Conservation (phyloP, 2,113 vertebrate genomes). For the Mobula birostris region DNA sequence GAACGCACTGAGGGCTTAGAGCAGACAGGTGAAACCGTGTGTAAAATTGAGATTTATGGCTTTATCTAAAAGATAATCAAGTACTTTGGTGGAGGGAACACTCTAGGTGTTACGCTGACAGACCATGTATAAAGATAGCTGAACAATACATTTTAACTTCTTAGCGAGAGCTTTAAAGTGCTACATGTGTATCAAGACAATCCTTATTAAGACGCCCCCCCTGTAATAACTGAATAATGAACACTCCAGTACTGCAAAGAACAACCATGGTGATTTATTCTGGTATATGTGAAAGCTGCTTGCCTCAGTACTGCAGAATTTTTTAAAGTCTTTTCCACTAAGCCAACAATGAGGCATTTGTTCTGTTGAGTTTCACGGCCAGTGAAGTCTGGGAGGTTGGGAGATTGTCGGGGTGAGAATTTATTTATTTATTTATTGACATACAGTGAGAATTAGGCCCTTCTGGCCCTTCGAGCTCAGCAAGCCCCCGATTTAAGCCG, state of each 20-base stretch:
- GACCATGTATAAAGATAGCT: neutral
- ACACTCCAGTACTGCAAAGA: too few relatives aligned
- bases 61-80: slow-evolving; percentile 38
- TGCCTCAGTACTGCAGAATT: neutral
- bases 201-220: neutral
- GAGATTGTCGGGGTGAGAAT: too few relatives aligned
- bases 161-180: neutral
- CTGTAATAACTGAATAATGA: neutral
- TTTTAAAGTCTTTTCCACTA: neutral
- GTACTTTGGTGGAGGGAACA: neutral
- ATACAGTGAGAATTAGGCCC: too few relatives aligned
- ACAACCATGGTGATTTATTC: neutral
- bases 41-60: slow-evolving; percentile 36
- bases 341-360: neutral
- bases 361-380: neutral
- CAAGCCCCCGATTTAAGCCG: too few relatives aligned
- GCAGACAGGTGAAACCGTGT: slow-evolving; percentile 19
- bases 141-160: neutral
- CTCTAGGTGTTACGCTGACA: neutral
- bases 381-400: too few relatives aligned
- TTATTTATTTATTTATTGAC: too few relatives aligned
- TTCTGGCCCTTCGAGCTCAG: too few relatives aligned
- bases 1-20: neutral
- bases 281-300: neutral
- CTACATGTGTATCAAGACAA: neutral